Conservation (phyloP, 1,140 invertebrate genomes). For the Luehdorfia chinensis region DNA sequence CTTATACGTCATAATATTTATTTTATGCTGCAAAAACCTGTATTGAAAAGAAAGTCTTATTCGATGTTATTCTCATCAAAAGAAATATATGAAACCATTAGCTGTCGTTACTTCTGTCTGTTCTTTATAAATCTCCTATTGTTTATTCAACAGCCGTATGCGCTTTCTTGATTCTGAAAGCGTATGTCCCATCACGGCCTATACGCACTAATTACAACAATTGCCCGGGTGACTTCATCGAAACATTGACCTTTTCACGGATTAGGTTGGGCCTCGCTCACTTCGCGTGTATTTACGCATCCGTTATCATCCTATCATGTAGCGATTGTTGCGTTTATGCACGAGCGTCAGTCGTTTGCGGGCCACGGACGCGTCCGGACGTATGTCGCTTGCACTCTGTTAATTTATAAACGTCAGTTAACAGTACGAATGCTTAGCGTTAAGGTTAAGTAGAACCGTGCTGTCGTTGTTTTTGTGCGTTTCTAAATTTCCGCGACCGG, state of each 20-base stretch:
- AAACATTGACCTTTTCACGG: conserved; percentile 70
- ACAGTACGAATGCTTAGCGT: conserved; percentile 12
- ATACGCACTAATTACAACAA: conserved; percentile 49
- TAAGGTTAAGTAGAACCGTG: conserved; percentile 10
- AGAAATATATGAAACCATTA: too few species aligned
- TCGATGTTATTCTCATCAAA: too few species aligned
- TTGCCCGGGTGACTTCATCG: conserved; percentile 53
- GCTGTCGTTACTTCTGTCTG: too few species aligned
- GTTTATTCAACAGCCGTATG: too few species aligned
- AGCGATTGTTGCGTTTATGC: conserved; percentile 22
- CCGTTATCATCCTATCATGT: conserved; percentile 53
- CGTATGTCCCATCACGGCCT: conserved; percentile 9
- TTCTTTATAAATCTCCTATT: too few species aligned
- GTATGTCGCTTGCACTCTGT: conserved; percentile 2
- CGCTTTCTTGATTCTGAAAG: neutral
- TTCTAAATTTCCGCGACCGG: conserved; percentile 34
- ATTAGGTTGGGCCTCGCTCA: conserved; percentile 37
- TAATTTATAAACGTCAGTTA: conserved; percentile 14
- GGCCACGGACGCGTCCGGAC: conserved; percentile 23
- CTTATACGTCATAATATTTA: too few species aligned
- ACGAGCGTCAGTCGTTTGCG: conserved; percentile 32
- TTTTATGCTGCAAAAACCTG: too few species aligned
- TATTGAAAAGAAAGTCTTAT: too few species aligned
- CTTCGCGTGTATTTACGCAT: conserved; percentile 21
- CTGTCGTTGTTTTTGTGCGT: conserved; percentile 26